Conservation (phyloP, 2,113 vertebrate genomes). For the Labeo rohita region DNA sequence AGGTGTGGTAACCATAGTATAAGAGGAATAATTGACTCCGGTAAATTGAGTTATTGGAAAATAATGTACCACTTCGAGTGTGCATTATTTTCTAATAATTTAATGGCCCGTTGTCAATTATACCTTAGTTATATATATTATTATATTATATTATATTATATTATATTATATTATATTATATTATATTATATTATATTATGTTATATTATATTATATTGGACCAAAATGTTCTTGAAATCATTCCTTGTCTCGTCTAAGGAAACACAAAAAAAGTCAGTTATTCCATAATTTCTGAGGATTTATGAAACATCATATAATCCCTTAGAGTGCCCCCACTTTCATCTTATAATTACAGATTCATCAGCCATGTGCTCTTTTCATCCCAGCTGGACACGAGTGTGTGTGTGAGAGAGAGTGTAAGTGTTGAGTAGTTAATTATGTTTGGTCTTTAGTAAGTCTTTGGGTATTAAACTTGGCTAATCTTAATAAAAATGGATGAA, state of each 20-base stretch:
- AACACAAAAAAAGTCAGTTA: background rate
- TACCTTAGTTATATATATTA: background rate
- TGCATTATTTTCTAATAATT: too few relatives aligned
- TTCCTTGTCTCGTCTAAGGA: background rate
- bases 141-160: background rate
- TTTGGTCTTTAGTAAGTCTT: constrained; percentile 58
- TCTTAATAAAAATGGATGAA: constrained; percentile 70
- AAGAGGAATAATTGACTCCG: too few relatives aligned
- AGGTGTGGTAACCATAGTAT: too few relatives aligned
- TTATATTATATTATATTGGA: background rate
- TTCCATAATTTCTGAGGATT: constrained; percentile 9
- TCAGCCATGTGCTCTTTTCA: constrained; percentile 24
- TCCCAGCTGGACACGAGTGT: constrained; percentile 21
- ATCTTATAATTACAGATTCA: constrained; percentile 49
- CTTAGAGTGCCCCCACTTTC: constrained; percentile 15
- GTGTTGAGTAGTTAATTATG: constrained; percentile 60
- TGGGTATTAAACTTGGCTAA: constrained; percentile 65
- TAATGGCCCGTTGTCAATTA: too few relatives aligned
- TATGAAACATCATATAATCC: constrained; percentile 42
- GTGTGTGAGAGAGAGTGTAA: constrained; percentile 23
- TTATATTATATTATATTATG: background rate
- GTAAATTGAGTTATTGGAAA: too few relatives aligned
- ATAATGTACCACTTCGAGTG: too few relatives aligned
- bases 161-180: background rate
- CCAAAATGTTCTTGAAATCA: background rate